These are phyloP conservation scores for Alces alces DNA, from an alignment of 2,113 vertebrate genomes.

Conservation along the genomic window DNA sequence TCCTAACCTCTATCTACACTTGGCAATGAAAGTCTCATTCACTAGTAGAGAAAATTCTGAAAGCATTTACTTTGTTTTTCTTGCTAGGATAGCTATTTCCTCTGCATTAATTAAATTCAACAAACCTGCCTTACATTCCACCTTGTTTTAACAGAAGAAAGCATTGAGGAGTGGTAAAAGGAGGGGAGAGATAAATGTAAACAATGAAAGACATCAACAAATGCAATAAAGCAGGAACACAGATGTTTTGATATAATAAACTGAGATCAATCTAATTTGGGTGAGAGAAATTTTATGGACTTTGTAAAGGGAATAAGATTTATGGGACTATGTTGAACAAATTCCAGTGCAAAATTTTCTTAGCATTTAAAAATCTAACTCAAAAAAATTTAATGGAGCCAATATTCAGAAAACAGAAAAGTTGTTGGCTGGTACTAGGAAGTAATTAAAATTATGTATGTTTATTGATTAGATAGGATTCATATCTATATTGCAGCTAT, in stretches of 20 bases:
- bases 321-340: slow-evolving; percentile 34
- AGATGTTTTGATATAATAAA: slow-evolving; percentile 54
- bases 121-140: slow-evolving; percentile 60
- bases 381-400: neutral
- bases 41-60: slow-evolving; percentile 58
- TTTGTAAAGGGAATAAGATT: slow-evolving; percentile 17
- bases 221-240: slow-evolving; percentile 67
- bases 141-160: slow-evolving; percentile 70
- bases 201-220: slow-evolving; percentile 65
- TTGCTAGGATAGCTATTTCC: slow-evolving; percentile 77
- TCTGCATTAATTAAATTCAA: slow-evolving; percentile 69
- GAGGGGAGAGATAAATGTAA: slow-evolving; percentile 57
- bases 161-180: slow-evolving; percentile 62
- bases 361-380: neutral
- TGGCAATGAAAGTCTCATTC: slow-evolving; percentile 62
- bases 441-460: slow-evolving; percentile 3
- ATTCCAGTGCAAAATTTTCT: slow-evolving; percentile 31
- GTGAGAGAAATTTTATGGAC: neutral
- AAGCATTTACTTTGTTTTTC: slow-evolving; percentile 71
- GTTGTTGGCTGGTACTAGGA: neutral
- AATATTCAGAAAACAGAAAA: slow-evolving; percentile 11
- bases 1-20: slow-evolving; percentile 16
- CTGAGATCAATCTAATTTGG: slow-evolving; percentile 67
- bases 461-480: neutral
- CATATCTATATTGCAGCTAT: neutral